Evolutionary conservation across 2,113 vertebrate species (phyloP).

Genomic region (Microtus richardsoni): DNA sequence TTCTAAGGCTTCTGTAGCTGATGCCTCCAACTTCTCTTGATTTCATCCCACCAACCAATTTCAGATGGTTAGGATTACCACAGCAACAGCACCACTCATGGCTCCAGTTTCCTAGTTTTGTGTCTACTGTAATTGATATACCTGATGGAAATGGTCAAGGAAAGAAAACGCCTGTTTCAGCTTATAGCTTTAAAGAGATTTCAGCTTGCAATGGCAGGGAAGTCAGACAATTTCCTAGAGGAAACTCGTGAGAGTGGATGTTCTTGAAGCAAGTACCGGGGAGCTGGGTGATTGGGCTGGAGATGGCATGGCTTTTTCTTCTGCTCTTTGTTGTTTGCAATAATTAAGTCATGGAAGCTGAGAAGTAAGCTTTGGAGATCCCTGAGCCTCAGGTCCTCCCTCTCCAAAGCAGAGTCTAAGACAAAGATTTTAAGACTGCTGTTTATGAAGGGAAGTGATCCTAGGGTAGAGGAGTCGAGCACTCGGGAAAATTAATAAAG

Average conservation of each 20-base stretch:
- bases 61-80: background rate
- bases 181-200: background rate
- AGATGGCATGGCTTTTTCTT: background rate
- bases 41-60: background rate
- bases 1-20: background rate
- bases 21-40: background rate
- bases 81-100: background rate
- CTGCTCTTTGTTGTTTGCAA: background rate
- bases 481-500: background rate
- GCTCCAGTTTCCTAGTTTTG: background rate
- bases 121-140: background rate
- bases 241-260: background rate
- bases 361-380: background rate
- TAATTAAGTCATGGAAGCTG: constrained; percentile 9
- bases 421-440: background rate
- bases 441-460: background rate
- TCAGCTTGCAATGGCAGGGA: background rate
- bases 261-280: too few relatives aligned
- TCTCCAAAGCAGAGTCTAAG: background rate
- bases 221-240: background rate
- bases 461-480: background rate
- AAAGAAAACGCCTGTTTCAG: background rate
- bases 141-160: background rate
- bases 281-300: background rate
- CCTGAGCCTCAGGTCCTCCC: background rate